These are phyloP conservation scores for Drosophila pallidifrons DNA, from an alignment of 1,140 invertebrate genomes.

Conservation along the genomic window DNA sequence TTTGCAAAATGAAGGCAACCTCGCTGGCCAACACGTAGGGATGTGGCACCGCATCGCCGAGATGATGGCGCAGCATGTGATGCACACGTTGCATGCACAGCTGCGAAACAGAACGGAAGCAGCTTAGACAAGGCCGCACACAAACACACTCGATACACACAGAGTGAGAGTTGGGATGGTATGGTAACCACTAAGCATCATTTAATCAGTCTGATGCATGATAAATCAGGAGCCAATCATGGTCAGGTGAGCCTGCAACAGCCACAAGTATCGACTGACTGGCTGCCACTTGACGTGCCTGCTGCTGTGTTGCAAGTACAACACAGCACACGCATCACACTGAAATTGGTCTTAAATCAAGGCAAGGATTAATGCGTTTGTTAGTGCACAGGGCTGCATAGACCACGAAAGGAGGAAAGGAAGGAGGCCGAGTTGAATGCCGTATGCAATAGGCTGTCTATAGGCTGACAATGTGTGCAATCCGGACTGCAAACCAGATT, in stretches of 20 bases:
- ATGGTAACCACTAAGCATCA: slow-evolving; percentile 64
- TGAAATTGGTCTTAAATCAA: slow-evolving; percentile 77
- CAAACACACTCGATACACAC: not conserved
- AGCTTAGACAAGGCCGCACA: slow-evolving; percentile 17
- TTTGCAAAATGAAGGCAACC: slow-evolving; percentile 90
- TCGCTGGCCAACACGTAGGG: slow-evolving; percentile 87
- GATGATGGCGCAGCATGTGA: slow-evolving; percentile 86
- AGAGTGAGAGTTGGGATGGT: not conserved
- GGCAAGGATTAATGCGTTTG: slow-evolving; percentile 78
- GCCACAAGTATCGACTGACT: slow-evolving; percentile 20
- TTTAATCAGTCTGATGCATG: slow-evolving; percentile 74
- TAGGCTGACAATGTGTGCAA: slow-evolving; percentile 27
- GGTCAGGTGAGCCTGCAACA: slow-evolving; percentile 27
- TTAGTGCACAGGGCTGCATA: not conserved
- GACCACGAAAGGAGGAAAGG: slow-evolving; percentile 1
- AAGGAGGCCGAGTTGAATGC: slow-evolving; percentile 8
- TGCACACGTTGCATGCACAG: slow-evolving; percentile 84
- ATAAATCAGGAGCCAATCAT: slow-evolving; percentile 74
- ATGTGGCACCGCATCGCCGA: slow-evolving; percentile 86
- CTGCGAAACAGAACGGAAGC: slow-evolving; percentile 42
- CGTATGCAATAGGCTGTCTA: slow-evolving; percentile 29
- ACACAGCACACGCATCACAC: slow-evolving; percentile 50
- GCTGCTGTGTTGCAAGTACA: not conserved
- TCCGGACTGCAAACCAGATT: not conserved
- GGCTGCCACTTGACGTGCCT: slow-evolving; percentile 35